These are phyloP conservation scores for Dicyrtoma fusca DNA, from an alignment of 2,888 invertebrate species.

Conservation along the genomic window DNA sequence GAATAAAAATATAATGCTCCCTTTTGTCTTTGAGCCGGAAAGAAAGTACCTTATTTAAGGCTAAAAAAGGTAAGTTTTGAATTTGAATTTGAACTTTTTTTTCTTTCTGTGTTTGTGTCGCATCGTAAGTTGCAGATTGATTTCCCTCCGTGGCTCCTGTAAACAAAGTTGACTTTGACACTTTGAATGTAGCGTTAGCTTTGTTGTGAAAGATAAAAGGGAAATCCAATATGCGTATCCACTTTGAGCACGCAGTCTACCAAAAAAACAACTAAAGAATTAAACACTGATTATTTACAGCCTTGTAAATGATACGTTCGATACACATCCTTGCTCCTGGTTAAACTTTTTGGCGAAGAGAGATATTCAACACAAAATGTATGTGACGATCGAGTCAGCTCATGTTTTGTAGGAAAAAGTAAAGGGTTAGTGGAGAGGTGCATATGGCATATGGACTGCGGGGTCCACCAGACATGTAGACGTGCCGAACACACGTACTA, in stretches of 20 bases:
- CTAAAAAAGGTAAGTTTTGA: conserved; percentile 15
- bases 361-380: not conserved
- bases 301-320: conserved; percentile 37
- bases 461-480: too few relatives aligned
- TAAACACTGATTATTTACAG: conserved; percentile 33
- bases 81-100: conserved; percentile 18
- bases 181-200: conserved; percentile 33
- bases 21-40: not conserved
- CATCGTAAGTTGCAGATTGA: conserved; percentile 32
- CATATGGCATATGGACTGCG: too few relatives aligned
- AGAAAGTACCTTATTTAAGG: not conserved
- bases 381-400: not conserved
- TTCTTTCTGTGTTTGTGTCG: conserved; percentile 13
- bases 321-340: conserved; percentile 32
- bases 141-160: conserved; percentile 25
- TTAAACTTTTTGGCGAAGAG: conserved; percentile 23
- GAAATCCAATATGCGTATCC: conserved; percentile 33
- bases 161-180: conserved; percentile 32
- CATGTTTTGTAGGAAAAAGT: not conserved
- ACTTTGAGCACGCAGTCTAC: conserved; percentile 36
- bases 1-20: not conserved
- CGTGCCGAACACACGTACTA: too few relatives aligned
- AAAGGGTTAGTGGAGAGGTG: not conserved
- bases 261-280: conserved; percentile 37
- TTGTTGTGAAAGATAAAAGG: conserved; percentile 38